A percentile compares a stretch with the other conserved stretches of the same genome.
Evolutionary conservation across 2,797 vertebrate species (phyloP).

Genomic region (Enteromius paludinosus): DNA sequence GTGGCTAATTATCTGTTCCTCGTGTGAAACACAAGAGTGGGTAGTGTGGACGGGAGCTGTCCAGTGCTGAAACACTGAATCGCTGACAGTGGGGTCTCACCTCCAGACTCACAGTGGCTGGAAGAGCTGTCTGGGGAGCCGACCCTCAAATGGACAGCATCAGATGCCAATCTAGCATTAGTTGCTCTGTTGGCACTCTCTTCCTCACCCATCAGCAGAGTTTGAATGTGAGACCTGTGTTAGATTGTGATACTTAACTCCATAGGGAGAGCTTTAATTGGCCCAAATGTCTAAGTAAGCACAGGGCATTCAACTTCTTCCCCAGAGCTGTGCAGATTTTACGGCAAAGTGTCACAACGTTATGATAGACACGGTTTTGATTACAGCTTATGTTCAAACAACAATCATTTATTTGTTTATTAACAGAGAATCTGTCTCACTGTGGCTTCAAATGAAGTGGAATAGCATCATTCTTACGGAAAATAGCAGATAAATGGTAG

Average conservation of each 20-base stretch:
- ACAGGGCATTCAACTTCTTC: slow-evolving; percentile 15
- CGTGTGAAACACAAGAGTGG: slow-evolving; percentile 16
- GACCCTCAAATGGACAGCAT: slow-evolving; percentile 17
- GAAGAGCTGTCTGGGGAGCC: slow-evolving; percentile 47
- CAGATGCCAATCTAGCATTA: slow-evolving; percentile 18
- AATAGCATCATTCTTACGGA: not conserved
- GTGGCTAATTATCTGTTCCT: slow-evolving; percentile 38
- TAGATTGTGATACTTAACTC: slow-evolving; percentile 39
- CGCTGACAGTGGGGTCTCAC: slow-evolving; percentile 50
- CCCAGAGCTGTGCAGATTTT: slow-evolving; percentile 5
- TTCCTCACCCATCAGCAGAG: slow-evolving; percentile 49
- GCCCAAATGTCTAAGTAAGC: slow-evolving; percentile 43
- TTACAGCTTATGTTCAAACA: not conserved
- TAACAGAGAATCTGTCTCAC: not conserved
- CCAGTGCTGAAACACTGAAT: slow-evolving; percentile 47
- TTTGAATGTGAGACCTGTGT: slow-evolving; percentile 33
- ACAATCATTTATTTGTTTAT: not conserved
- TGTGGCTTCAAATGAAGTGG: not conserved
- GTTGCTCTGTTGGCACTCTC: slow-evolving; percentile 46
- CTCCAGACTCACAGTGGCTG: slow-evolving; percentile 26
- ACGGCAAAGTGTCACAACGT: not conserved
- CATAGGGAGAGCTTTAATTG: slow-evolving; percentile 45
- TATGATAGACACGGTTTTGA: not conserved
- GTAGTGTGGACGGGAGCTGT: not conserved
- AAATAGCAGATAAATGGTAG: not conserved